Evolutionary conservation across 1,140 invertebrate species (phyloP).

Genomic region (Condylostylus longicornis): DNA sequence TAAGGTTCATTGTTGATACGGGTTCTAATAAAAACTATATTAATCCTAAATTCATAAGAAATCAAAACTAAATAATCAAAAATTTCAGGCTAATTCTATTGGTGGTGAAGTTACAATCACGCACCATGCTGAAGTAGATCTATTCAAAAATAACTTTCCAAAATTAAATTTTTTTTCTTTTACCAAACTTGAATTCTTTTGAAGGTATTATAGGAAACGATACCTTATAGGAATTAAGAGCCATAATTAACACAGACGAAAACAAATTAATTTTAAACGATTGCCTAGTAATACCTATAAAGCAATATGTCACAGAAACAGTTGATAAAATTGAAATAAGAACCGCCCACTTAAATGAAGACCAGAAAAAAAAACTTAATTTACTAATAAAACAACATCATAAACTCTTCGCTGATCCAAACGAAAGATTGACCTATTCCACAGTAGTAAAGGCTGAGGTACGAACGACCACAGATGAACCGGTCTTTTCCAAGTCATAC

Average conservation of each 20-base stretch:
- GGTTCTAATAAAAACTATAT: constrained; percentile 7
- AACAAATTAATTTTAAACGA: background rate
- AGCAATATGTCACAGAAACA: background rate
- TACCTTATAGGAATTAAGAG: background rate
- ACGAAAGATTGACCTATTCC: background rate
- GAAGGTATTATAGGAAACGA: constrained; percentile 1
- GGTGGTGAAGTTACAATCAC: constrained; percentile 3
- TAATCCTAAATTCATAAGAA: background rate
- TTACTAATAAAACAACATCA: background rate
- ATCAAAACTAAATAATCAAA: background rate
- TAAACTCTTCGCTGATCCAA: background rate
- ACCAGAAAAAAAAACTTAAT: background rate
- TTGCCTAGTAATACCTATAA: background rate
- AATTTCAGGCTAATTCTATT: constrained; percentile 2
- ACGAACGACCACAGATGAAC: background rate
- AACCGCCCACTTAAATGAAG: background rate
- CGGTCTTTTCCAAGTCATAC: constrained; percentile 10
- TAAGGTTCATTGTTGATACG: constrained; percentile 10
- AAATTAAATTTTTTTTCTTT: constrained; percentile 6
- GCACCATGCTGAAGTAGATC: constrained; percentile 5
- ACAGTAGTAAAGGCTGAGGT: constrained; percentile 2
- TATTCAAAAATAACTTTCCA: constrained; percentile 2
- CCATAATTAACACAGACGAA: constrained; percentile 5
- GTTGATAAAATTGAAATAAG: background rate
- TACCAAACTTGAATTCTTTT: background rate